Evolutionary conservation across 1,140 invertebrate species (phyloP).

Genomic region (Mamestra configurata): DNA sequence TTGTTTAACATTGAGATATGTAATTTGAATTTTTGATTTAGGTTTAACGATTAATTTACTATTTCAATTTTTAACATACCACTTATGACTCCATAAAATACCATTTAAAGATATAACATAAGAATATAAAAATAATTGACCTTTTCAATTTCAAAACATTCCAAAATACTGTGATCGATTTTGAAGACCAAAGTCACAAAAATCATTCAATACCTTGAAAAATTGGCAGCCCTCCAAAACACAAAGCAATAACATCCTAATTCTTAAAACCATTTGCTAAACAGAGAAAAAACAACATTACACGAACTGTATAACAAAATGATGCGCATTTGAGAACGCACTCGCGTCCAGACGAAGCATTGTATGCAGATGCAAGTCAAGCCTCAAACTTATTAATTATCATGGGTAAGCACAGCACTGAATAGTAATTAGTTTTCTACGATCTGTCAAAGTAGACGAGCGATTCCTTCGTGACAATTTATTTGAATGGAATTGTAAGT

Average conservation of each 20-base stretch:
- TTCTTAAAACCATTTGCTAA: background rate
- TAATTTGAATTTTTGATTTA: constrained; percentile 7
- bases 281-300: constrained; percentile 17
- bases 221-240: background rate
- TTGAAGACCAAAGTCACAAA: background rate
- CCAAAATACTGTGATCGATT: too few relatives aligned
- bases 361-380: constrained; percentile 80
- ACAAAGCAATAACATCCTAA: background rate
- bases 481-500: constrained; percentile 11
- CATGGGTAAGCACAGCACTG: constrained; percentile 68
- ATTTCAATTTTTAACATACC: too few relatives aligned
- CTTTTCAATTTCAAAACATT: too few relatives aligned
- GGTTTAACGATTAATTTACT: background rate
- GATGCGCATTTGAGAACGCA: constrained; percentile 47
- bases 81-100: too few relatives aligned
- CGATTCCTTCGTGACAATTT: constrained; percentile 42
- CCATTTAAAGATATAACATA: too few relatives aligned
- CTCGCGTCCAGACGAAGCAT: constrained; percentile 72
- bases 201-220: background rate
- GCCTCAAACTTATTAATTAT: constrained; percentile 85
- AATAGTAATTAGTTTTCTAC: constrained; percentile 74
- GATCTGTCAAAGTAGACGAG: constrained; percentile 58
- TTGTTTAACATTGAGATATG: background rate
- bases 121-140: too few relatives aligned
- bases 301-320: constrained; percentile 36